Percentiles rank a stretch among this genome's conserved stretches.
Evolutionary conservation across 2,797 vertebrate genomes (phyloP).

Genomic region (Anomalospiza imberbis): DNA sequence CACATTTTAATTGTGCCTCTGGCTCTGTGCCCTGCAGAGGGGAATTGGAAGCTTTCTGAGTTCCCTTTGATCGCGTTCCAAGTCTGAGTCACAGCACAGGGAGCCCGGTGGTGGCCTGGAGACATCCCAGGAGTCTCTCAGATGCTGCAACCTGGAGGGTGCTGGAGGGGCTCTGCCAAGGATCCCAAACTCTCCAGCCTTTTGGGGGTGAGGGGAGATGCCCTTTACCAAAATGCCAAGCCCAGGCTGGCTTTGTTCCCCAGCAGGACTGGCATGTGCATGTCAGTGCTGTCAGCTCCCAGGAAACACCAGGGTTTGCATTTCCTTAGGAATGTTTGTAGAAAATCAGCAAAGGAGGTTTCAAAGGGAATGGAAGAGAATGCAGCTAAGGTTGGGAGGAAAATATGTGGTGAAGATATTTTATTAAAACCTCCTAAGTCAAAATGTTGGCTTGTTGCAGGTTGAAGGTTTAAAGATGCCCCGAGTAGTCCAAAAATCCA

Average conservation of each 20-base stretch:
- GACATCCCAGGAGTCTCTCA: background rate
- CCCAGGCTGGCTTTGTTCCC: background rate
- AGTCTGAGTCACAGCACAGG: background rate
- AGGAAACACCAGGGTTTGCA: background rate
- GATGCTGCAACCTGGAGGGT: background rate
- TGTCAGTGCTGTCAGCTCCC: background rate
- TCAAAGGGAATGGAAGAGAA: background rate
- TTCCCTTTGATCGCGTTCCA: conserved; percentile 30
- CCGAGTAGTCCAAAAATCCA: background rate
- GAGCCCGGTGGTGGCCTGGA: background rate
- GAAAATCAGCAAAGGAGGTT: background rate
- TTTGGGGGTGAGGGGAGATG: background rate
- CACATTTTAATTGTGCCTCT: conserved; percentile 12
- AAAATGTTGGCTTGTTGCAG: background rate
- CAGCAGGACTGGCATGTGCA: background rate
- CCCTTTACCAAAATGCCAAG: background rate
- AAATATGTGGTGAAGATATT: background rate
- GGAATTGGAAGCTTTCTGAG: background rate
- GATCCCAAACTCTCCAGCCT: background rate
- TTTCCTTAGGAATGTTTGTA: background rate
- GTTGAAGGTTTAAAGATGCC: background rate
- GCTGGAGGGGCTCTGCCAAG: background rate
- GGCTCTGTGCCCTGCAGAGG: background rate
- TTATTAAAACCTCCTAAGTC: background rate
- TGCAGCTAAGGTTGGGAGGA: background rate